Evolutionary conservation across 2,113 vertebrate genomes (phyloP).

Genomic region (Leucopternis melanops): DNA sequence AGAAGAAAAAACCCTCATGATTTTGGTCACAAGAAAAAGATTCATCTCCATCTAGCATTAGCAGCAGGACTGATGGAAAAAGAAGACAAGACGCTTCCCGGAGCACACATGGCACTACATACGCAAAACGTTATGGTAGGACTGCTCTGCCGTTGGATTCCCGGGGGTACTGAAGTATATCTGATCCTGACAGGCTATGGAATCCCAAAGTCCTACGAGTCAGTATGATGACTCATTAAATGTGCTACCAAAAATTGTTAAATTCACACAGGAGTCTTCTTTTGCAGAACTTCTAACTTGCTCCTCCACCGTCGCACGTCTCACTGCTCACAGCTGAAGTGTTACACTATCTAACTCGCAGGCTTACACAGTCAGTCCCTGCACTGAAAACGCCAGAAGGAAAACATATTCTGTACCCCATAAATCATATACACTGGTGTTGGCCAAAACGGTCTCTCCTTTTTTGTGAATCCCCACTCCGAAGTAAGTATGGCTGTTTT

Average conservation of each 20-base stretch:
- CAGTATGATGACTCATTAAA: slow-evolving; percentile 56
- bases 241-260: slow-evolving; percentile 59
- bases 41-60: background rate
- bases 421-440: background rate
- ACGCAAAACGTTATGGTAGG: background rate
- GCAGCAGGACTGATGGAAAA: slow-evolving; percentile 23
- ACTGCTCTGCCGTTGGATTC: background rate
- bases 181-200: slow-evolving; percentile 31
- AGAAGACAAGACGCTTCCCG: background rate
- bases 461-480: background rate
- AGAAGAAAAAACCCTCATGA: background rate
- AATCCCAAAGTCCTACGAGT: slow-evolving; percentile 40
- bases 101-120: slow-evolving; percentile 16
- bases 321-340: slow-evolving; percentile 61
- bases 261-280: slow-evolving; percentile 55
- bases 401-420: slow-evolving; percentile 40
- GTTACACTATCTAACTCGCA: slow-evolving; percentile 53
- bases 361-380: slow-evolving; percentile 37
- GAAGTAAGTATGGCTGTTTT: background rate
- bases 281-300: slow-evolving; percentile 48
- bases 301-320: slow-evolving; percentile 26
- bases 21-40: slow-evolving; percentile 6
- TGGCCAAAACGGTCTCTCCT: slow-evolving; percentile 8
- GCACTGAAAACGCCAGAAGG: slow-evolving; percentile 41
- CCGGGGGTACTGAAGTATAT: background rate